Evolutionary conservation across 2,797 vertebrate genomes (phyloP), one percentile per base, ranked within the genome.

Genomic region (Catharus ustulatus): DNA sequence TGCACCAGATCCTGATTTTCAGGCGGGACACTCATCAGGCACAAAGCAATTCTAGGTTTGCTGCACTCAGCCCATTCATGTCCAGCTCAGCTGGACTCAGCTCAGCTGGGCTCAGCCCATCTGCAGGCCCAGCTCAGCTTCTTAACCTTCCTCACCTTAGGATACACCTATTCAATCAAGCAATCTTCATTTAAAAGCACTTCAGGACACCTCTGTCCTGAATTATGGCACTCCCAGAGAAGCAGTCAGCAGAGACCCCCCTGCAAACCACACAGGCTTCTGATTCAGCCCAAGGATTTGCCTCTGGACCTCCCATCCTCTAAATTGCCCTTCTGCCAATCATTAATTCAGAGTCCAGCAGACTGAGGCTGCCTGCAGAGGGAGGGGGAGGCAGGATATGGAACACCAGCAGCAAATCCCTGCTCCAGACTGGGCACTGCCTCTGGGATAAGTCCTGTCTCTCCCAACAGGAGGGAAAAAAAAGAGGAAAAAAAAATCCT

Each of bases 361-460:
- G 69, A 24, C 67, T 63, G 40, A 82, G 74, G 21, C 40, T 59
- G 84, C 74, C 77, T 58, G 84, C 58, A 77, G 87, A 77, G 71
- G 61, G 26, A 7, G 15, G 21, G 4, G 20, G 15, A 88, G 52
- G 77, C 95, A 93, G 90, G 93, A 93, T 91, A 94, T 75, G 84
- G 94, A 94, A 96, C 79, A 91, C 93, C 82, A 77, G 61, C 73
- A 45, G 58, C 61, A 93, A 94, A 94, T 94, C 95, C 89, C 89
- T 85, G 93, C 79, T 93, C 75, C 82, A 93, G 84, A 83, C 82
- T 62, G 87, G 84, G 91, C 75, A 76, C 64, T 59, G 73, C 87
- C 0, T 2, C 82, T 77, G 82, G 89, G 94, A 64, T 43, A 85
- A 94, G 24, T 18, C 79, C 68, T 64, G 78, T 49, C 84, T 86